Evolutionary conservation across 2,113 vertebrate species (phyloP).

Genomic region (Probosciger aterrimus): DNA sequence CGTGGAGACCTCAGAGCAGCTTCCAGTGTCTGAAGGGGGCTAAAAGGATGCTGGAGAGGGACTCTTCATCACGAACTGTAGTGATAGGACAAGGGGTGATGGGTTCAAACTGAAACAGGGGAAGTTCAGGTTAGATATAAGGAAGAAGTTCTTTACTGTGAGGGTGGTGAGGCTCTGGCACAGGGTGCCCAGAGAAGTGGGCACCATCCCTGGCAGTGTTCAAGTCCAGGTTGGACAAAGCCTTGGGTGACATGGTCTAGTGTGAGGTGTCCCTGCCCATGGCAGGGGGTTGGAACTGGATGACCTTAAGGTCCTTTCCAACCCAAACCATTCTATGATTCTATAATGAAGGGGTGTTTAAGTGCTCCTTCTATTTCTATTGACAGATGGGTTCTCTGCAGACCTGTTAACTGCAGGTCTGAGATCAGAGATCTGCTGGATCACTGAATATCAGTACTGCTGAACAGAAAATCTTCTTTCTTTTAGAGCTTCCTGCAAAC

Average conservation of each 20-base stretch:
- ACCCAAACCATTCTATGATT: neutral
- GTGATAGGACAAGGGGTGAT: neutral
- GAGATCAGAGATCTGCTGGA: neutral
- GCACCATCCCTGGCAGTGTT: neutral
- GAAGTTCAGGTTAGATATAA: neutral
- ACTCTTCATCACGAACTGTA: no score
- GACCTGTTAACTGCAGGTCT: neutral
- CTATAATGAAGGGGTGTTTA: neutral
- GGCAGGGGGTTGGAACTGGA: neutral
- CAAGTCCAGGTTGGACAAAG: neutral
- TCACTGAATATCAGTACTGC: neutral
- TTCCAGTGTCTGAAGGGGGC: no score
- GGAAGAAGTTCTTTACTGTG: neutral
- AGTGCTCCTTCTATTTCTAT: neutral
- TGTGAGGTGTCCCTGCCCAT: neutral
- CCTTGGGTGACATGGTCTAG: neutral
- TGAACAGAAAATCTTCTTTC: neutral
- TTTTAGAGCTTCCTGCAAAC: neutral
- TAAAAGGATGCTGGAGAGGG: no score
- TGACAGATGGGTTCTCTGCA: neutral
- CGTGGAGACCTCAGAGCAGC: no score
- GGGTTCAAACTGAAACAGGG: no score
- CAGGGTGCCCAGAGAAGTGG: neutral
- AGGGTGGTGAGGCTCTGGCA: no score
- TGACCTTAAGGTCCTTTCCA: neutral